Evolutionary conservation across 2,797 vertebrate genomes (phyloP).

Genomic region (Dermochelys coriacea): DNA sequence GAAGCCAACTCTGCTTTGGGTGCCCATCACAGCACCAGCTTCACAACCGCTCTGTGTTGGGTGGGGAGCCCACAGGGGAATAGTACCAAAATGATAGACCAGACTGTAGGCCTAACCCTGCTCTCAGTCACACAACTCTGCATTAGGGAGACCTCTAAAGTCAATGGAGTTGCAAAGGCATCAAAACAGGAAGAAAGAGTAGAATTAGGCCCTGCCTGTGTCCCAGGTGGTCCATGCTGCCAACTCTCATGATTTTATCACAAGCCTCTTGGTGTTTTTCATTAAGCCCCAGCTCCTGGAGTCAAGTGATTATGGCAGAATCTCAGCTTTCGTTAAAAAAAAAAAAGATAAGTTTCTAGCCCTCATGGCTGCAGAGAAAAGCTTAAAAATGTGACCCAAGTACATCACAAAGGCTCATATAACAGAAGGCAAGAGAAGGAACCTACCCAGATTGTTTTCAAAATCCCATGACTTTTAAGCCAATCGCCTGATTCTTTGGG

Average conservation of each 20-base stretch:
- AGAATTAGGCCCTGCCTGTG: neutral
- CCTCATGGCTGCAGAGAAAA: neutral
- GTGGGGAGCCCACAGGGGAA: neutral
- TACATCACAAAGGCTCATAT: neutral
- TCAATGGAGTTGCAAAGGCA: neutral
- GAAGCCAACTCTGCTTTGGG: neutral
- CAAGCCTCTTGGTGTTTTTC: neutral
- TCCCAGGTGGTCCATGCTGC: neutral
- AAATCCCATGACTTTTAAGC: neutral
- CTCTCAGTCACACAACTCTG: neutral
- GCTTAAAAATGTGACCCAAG: neutral
- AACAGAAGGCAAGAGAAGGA: neutral
- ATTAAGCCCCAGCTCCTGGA: neutral
- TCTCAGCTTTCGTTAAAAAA: neutral
- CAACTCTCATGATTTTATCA: neutral
- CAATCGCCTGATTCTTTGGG: neutral
- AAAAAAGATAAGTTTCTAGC: neutral
- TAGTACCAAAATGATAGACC: neutral
- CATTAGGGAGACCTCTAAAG: neutral
- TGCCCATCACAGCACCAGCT: neutral
- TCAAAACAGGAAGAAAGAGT: neutral
- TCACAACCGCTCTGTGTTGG: neutral
- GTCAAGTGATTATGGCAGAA: neutral
- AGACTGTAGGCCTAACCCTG: neutral
- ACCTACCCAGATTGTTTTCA: neutral